phyloP scores from a whole-genome alignment of 1,140 invertebrate genomes.

The Leptinotarsa defecta region DNA sequence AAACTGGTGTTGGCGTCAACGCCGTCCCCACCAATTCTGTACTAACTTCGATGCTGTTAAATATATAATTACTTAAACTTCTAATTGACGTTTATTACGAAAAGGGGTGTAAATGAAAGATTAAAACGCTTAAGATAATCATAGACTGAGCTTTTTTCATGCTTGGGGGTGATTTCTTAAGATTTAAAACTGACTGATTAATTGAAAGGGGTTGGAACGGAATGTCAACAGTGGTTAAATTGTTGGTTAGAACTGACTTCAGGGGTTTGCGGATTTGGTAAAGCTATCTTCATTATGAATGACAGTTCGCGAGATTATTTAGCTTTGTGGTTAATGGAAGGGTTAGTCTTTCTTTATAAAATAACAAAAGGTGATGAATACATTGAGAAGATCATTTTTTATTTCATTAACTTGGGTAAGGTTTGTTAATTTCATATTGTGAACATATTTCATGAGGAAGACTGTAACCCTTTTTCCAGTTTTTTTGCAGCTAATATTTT shows the following conservation, averaged over 20 bases:
- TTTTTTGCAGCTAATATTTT: too few species aligned
- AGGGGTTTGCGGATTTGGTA: slow-evolving; percentile 9
- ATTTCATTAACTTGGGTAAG: neutral
- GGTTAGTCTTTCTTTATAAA: slow-evolving; percentile 20
- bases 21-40: slow-evolving; percentile 33
- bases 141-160: slow-evolving; percentile 37
- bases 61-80: slow-evolving; percentile 53
- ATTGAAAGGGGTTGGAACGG: slow-evolving; percentile 44
- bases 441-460: too few species aligned
- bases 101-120: slow-evolving; percentile 54
- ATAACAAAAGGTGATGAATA: slow-evolving; percentile 24
- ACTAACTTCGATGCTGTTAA: slow-evolving; percentile 37
- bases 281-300: slow-evolving; percentile 30
- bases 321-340: slow-evolving; percentile 28
- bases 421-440: neutral
- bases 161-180: slow-evolving; percentile 45
- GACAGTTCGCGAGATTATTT: slow-evolving; percentile 22
- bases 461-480: too few species aligned
- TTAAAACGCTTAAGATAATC: slow-evolving; percentile 49
- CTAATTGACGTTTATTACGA: slow-evolving; percentile 56
- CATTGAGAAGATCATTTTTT: slow-evolving; percentile 19
- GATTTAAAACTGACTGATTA: slow-evolving; percentile 44
- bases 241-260: slow-evolving; percentile 30
- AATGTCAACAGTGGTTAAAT: slow-evolving; percentile 37
- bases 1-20: slow-evolving; percentile 38